phyloP scores from a whole-genome alignment of 2,113 vertebrate genomes.

The Scatophagus argus region DNA sequence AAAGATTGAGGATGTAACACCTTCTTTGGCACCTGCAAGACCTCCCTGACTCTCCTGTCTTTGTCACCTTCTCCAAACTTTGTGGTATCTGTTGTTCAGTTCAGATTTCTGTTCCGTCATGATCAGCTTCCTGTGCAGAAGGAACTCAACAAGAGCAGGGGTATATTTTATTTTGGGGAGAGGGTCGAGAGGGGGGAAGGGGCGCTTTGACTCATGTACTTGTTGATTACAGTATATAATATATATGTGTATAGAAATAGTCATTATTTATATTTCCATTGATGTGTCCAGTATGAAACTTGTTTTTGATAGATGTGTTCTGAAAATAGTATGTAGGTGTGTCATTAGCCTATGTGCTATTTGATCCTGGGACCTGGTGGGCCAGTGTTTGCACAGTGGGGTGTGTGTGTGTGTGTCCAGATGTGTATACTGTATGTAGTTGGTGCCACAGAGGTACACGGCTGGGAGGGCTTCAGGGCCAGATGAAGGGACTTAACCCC shows the following conservation, averaged over 20 bases:
- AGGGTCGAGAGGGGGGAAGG: neutral
- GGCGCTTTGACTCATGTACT: slow-evolving; percentile 47
- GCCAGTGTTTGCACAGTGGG: slow-evolving; percentile 77
- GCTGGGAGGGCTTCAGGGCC: slow-evolving; percentile 64
- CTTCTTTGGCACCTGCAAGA: slow-evolving; percentile 40
- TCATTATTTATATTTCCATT: slow-evolving; percentile 82
- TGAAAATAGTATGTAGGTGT: slow-evolving; percentile 63
- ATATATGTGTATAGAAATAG: slow-evolving; percentile 70
- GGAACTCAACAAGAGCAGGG: slow-evolving; percentile 44
- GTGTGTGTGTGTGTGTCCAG: slow-evolving; percentile 48
- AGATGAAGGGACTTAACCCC: slow-evolving; percentile 58
- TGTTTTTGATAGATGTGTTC: slow-evolving; percentile 73
- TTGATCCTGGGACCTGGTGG: slow-evolving; percentile 72
- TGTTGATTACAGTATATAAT: slow-evolving; percentile 51
- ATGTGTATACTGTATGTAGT: slow-evolving; percentile 66
- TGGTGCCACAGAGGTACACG: slow-evolving; percentile 60
- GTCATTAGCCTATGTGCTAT: slow-evolving; percentile 67
- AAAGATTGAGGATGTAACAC: slow-evolving; percentile 31
- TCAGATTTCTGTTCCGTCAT: slow-evolving; percentile 39
- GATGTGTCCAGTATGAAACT: slow-evolving; percentile 68
- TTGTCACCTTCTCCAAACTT: slow-evolving; percentile 15
- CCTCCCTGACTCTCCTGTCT: slow-evolving; percentile 50
- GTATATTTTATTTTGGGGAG: slow-evolving; percentile 22
- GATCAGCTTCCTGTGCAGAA: slow-evolving; percentile 53
- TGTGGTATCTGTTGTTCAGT: slow-evolving; percentile 47